Evolutionary conservation across 30 jellyfish, hydroid and myxozoan genomes (phyloP).

Genomic region (Pelagia noctiluca): DNA sequence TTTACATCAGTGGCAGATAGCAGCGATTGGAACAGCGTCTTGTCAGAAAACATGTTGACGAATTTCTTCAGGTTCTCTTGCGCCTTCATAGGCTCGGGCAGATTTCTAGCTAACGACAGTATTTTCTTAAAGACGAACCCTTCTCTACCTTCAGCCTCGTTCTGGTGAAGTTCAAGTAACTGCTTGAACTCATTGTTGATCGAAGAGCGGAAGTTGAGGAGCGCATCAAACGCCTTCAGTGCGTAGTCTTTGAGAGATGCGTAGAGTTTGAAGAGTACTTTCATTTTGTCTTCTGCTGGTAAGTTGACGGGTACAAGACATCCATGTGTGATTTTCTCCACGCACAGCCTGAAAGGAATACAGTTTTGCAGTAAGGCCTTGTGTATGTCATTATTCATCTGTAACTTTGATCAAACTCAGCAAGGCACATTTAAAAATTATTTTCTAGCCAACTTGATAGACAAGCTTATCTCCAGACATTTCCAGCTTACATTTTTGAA

Average conservation of each 20-base stretch:
- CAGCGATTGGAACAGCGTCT: constrained; percentile 52
- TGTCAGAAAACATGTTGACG: constrained; percentile 66
- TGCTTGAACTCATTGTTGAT: constrained; percentile 50
- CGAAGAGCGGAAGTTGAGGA: constrained; percentile 55
- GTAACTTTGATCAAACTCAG: too few species aligned
- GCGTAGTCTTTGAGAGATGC: constrained; percentile 78
- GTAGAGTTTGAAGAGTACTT: constrained; percentile 66
- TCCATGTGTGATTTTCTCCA: constrained; percentile 92
- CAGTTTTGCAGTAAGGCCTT: neutral
- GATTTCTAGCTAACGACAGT: constrained; percentile 46
- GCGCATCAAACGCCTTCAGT: constrained; percentile 53
- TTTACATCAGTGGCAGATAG: constrained; percentile 50
- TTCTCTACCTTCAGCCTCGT: constrained; percentile 41
- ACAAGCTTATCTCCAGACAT: too few species aligned
- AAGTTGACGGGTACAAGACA: constrained; percentile 94
- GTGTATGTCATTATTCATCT: too few species aligned
- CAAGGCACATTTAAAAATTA: too few species aligned
- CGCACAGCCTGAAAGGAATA: constrained; percentile 69
- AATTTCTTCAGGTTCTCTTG: constrained; percentile 91
- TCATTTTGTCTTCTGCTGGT: constrained; percentile 75
- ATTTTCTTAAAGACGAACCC: constrained; percentile 22
- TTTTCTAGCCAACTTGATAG: too few species aligned
- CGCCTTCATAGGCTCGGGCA: constrained; percentile 92
- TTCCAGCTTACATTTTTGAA: too few species aligned
- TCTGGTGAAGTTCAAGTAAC: constrained; percentile 47